Evolutionary conservation across 2,888 invertebrate species (phyloP).

Genomic region (Eutolmus rufibarbis): DNA sequence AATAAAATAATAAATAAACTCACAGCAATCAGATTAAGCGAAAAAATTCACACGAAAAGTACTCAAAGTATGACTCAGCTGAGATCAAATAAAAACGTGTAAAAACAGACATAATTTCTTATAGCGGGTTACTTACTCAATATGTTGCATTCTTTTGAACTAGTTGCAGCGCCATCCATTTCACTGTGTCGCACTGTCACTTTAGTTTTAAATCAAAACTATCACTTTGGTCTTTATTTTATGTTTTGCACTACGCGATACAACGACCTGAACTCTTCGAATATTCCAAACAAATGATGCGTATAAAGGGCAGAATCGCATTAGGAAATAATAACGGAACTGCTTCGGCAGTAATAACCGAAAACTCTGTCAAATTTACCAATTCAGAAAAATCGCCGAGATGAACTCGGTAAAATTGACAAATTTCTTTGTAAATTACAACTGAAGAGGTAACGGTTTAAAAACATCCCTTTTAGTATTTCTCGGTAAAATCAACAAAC

Average conservation of each 20-base stretch:
- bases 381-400: background rate
- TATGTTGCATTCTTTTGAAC: too few species aligned
- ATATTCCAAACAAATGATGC: background rate
- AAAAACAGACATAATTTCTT: too few species aligned
- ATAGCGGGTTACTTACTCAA: too few species aligned
- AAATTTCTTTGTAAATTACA: background rate
- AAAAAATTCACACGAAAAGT: too few species aligned
- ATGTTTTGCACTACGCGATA: background rate
- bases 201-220: background rate
- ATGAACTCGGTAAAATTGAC: background rate
- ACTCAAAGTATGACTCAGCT: too few species aligned
- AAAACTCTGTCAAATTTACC: background rate
- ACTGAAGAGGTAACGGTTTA: background rate
- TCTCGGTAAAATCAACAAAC: background rate
- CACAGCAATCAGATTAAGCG: too few species aligned
- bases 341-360: background rate
- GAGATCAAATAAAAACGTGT: too few species aligned
- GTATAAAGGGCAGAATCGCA: background rate
- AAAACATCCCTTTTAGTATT: background rate
- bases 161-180: too few species aligned
- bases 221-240: background rate
- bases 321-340: background rate
- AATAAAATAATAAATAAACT: too few species aligned
- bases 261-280: background rate
- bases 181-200: too few species aligned